Evolutionary conservation across 2,888 invertebrate species (phyloP), one percentile per base, ranked within the genome.

Genomic region (Andrena dorsata): DNA sequence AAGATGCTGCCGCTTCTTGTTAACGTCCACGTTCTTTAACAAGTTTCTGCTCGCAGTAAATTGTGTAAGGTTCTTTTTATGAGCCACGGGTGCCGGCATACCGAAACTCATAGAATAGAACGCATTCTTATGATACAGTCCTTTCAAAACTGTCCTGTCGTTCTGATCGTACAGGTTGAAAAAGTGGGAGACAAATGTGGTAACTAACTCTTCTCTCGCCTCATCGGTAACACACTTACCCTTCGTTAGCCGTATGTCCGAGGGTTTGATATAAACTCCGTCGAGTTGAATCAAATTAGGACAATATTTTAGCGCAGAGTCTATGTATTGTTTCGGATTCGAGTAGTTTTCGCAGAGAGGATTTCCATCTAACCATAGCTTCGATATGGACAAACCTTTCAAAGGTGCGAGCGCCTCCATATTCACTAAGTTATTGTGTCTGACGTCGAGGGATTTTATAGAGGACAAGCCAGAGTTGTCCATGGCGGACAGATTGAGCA

Each of bases 301-400:
- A 87, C 95, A 96, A 81, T 95, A 94, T 86, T 94, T 93, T 82
- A 92, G 95, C 0, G 95, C 90, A 1, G 95, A 94, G 63, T 95
- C 95, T 16, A 96, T 94, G 90, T 97, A 97, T 3, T 95, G 94
- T 0, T 94, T 92, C 0, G 95, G 94, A 71, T 95, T 95, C 0
- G 93, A 95, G 89, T 95, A 96, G 87, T 96, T 95, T 70, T 95
- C 95, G 90, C 97, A 97, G 0, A 97, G 87, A 0, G 96, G 96
- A 94, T 97, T 97, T 0, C 96, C 96, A 88, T 97, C 96, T 41
- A 97, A 91, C 83, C 93, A 94, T 8, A 97, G 89, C 60, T 95
- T 94, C 2, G 91, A 91, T 1, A 97, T 90, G 0, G 94, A 90
- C 65, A 96, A 82, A 0, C 92, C 87, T 53, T 90, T 91, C 0